These are phyloP conservation scores for Rhagoletis zephyria DNA, from an alignment of 1,140 invertebrate genomes.

Conservation along the genomic window DNA sequence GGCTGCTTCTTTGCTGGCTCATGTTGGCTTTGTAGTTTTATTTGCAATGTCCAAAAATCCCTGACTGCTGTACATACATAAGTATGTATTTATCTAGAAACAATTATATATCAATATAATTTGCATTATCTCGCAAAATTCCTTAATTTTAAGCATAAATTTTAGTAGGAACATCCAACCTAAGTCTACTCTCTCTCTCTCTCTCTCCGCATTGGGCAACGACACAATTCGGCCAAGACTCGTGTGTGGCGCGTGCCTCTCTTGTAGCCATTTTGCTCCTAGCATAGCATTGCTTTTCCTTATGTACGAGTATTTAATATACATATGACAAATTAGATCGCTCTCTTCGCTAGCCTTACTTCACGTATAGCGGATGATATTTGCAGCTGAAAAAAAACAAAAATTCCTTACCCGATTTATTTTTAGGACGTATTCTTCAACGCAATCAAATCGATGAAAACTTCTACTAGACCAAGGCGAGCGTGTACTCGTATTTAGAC, in stretches of 20 bases:
- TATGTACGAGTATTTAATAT: background rate
- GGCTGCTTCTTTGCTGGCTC: too few species aligned
- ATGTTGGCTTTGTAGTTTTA: too few species aligned
- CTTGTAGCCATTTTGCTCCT: background rate
- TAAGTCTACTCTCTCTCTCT: too few species aligned
- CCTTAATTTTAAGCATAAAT: too few species aligned
- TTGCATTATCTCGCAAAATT: too few species aligned
- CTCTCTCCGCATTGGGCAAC: background rate
- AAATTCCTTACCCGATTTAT: constrained; percentile 47
- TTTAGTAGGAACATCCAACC: too few species aligned
- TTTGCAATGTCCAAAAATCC: too few species aligned
- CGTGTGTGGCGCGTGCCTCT: constrained; percentile 48
- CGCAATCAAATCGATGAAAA: constrained; percentile 21
- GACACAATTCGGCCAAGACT: background rate
- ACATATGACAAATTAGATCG: too few species aligned
- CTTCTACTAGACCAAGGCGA: background rate
- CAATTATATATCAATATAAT: too few species aligned
- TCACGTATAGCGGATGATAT: constrained; percentile 9
- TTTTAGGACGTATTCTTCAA: constrained; percentile 49
- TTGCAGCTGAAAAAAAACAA: constrained; percentile 53
- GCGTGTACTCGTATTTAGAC: constrained; percentile 8
- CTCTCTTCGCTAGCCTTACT: background rate
- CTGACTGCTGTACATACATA: too few species aligned
- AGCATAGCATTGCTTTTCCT: background rate
- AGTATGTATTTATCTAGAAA: too few species aligned